Evolutionary conservation across 2,888 invertebrate genomes (phyloP).

Genomic region (Dendrolimus pini): DNA sequence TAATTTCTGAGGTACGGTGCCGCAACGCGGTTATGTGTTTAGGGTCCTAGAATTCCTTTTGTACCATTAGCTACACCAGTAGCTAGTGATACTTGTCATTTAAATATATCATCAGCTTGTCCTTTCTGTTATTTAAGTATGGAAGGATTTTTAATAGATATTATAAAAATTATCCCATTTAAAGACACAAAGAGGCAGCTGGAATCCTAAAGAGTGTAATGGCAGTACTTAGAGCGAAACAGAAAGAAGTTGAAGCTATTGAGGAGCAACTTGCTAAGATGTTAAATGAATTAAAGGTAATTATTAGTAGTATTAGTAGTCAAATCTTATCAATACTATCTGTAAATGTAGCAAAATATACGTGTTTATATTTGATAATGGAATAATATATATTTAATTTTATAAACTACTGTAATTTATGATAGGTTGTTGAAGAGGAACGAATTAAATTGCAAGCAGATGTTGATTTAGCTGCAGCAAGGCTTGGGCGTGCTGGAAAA

Average conservation of each 20-base stretch:
- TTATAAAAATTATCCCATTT: no score
- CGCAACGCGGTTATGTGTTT: no score
- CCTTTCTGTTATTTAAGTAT: no score
- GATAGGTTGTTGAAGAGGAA: slow-evolving; percentile 80
- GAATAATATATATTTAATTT: not conserved
- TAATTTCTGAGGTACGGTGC: no score
- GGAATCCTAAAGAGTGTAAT: slow-evolving; percentile 85
- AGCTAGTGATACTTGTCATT: no score
- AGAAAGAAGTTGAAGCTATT: slow-evolving; percentile 87
- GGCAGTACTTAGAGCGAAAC: slow-evolving; percentile 85
- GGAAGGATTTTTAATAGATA: no score
- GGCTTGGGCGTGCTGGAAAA: slow-evolving; percentile 88
- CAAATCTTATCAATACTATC: not conserved
- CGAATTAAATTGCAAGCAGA: slow-evolving; percentile 85
- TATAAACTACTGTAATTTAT: not conserved
- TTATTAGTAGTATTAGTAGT: not conserved
- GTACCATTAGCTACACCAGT: no score
- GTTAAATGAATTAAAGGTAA: slow-evolving; percentile 82
- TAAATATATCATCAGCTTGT: no score
- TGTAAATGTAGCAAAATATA: no score
- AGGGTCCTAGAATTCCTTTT: no score
- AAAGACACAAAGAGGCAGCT: slow-evolving; percentile 86
- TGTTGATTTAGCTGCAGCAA: slow-evolving; percentile 85
- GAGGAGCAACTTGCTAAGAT: slow-evolving; percentile 86
- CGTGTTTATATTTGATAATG: not conserved